phyloP scores from a whole-genome alignment of 2,113 vertebrate genomes.

The Nicator chloris region DNA sequence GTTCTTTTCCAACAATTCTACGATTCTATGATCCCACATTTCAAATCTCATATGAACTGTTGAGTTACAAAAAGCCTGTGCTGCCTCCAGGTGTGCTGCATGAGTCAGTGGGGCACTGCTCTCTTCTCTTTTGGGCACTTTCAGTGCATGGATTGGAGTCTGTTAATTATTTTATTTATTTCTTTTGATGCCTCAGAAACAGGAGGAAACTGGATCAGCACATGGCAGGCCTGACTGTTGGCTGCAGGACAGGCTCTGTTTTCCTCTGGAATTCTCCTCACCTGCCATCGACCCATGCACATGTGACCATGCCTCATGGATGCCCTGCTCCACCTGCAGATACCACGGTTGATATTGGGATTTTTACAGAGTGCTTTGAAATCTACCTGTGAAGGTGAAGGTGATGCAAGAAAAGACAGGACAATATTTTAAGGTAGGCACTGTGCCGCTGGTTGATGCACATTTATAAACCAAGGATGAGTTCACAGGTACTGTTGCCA shows the following conservation, averaged over 20 bases:
- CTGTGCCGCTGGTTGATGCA: background rate
- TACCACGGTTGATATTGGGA: background rate
- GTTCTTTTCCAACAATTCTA: background rate
- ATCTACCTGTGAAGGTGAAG: background rate
- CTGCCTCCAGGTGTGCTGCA: background rate
- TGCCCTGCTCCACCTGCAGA: background rate
- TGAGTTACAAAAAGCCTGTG: background rate
- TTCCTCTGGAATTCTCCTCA: background rate
- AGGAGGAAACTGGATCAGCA: background rate
- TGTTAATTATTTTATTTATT: background rate
- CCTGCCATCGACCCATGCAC: fast-evolving
- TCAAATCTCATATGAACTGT: background rate
- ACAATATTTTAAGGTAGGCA: fast-evolving
- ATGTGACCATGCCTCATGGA: fast-evolving
- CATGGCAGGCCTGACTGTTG: background rate
- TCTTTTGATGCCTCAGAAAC: background rate
- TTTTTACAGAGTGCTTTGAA: background rate
- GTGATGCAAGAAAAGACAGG: background rate
- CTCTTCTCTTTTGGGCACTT: background rate
- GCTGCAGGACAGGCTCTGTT: background rate
- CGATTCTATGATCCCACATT: background rate
- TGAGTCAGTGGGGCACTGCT: too few species aligned
- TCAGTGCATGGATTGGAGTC: background rate
- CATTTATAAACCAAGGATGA: background rate
- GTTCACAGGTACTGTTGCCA: background rate